These are phyloP conservation scores for Electrona antarctica DNA, from an alignment of 2,113 vertebrate species.

Conservation along the genomic window DNA sequence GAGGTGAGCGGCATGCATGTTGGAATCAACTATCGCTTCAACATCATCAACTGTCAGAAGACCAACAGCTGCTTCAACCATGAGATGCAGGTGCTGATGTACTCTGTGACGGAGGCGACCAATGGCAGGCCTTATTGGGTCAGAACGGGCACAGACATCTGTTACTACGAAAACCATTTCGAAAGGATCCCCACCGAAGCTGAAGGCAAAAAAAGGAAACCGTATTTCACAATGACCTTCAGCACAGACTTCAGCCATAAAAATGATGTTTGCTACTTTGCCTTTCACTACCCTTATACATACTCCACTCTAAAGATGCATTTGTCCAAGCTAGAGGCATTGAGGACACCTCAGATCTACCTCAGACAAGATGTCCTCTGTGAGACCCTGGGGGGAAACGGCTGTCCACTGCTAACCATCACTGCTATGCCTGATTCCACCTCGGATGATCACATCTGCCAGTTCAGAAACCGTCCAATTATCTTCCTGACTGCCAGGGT, in stretches of 20 bases:
- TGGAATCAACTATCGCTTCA: constrained; percentile 89
- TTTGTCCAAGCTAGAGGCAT: constrained; percentile 89
- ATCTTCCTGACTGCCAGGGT: constrained; percentile 95
- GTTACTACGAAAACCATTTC: constrained; percentile 99
- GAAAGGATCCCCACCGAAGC: constrained; percentile 94
- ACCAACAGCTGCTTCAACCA: constrained; percentile 99
- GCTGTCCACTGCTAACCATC: constrained; percentile 94
- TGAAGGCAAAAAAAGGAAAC: constrained; percentile 97
- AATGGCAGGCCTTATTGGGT: constrained; percentile 88
- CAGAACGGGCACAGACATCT: constrained; percentile 93
- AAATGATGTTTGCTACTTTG: constrained; percentile 98
- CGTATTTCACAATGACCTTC: constrained; percentile 96
- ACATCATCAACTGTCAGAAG: constrained; percentile 99
- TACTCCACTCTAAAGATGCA: constrained; percentile 98
- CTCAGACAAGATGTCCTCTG: constrained; percentile 91
- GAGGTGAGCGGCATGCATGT: constrained; percentile 96
- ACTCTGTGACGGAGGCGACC: constrained; percentile 95
- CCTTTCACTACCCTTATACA: constrained; percentile 98
- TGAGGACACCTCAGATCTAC: constrained; percentile 91
- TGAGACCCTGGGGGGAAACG: constrained; percentile 91
- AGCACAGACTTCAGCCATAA: constrained; percentile 92
- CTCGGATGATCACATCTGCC: constrained; percentile 90
- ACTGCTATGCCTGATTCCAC: constrained; percentile 95
- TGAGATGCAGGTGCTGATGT: constrained; percentile 98
- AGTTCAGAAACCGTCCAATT: constrained; percentile 94